Evolutionary conservation across 2,113 vertebrate genomes (phyloP).

Genomic region (Ctenomys sociabilis): DNA sequence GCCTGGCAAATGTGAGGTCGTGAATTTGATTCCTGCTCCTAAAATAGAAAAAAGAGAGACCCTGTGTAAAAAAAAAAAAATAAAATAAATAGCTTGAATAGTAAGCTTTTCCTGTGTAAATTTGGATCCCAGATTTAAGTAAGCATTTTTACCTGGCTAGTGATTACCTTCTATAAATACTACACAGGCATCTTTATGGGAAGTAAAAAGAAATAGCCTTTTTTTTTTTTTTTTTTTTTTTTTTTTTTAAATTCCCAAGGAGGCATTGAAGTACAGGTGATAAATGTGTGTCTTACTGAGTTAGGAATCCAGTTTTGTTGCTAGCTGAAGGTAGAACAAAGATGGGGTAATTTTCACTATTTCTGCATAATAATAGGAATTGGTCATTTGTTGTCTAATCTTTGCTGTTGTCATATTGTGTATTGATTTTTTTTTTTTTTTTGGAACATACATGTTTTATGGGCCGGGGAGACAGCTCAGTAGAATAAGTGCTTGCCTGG

Average conservation of each 20-base stretch:
- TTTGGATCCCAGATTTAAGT: slow-evolving; percentile 43
- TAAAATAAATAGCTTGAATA: slow-evolving; percentile 9
- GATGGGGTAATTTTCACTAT: not conserved
- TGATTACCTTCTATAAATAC: slow-evolving; percentile 11
- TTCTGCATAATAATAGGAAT: not conserved
- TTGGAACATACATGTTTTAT: slow-evolving; percentile 34
- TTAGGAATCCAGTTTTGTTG: slow-evolving; percentile 8
- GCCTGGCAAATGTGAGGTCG: too few relatives aligned
- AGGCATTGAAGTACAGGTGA: not conserved
- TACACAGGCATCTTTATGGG: not conserved
- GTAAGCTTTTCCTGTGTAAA: slow-evolving; percentile 34
- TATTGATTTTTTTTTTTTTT: not conserved
- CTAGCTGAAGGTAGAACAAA: not conserved
- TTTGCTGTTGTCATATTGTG: slow-evolving; percentile 24
- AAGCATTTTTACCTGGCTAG: slow-evolving; percentile 38
- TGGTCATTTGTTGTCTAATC: not conserved
- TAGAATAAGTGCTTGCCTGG: too few relatives aligned
- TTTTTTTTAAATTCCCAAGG: slow-evolving; percentile 37
- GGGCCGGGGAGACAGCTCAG: too few relatives aligned
- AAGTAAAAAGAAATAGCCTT: slow-evolving; percentile 5
- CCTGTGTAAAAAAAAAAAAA: not conserved
- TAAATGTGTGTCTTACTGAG: slow-evolving; percentile 6
- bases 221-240: slow-evolving; percentile 72
- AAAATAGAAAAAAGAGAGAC: too few relatives aligned
- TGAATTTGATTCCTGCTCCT: too few relatives aligned